Base-by-base conservation (phyloP, 2,888 invertebrate genomes). In the Thereva nobilitata region DNA sequence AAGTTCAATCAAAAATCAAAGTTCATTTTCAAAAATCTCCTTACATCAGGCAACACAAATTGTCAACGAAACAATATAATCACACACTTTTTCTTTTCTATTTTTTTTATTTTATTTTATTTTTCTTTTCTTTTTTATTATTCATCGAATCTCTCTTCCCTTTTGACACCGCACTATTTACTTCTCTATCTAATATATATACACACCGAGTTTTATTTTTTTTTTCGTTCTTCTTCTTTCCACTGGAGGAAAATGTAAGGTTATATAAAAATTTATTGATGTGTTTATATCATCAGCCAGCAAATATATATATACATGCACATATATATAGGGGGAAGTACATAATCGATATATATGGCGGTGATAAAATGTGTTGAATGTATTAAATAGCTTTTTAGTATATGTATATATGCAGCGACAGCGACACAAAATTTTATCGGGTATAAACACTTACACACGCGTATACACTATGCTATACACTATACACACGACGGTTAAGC, bases 301-400 rank as follows among this genome's bases (percentile, higher is more conserved):
- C 3, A 54, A 38, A 54, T 10, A 53, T 64, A 53, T 44, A 10
- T 44, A 9, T 9, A 44, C 8, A 44, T 44, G 44, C 23, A n/a
- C n/a, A 23, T 23, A 23, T 23, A 23, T 23, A 23, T 23, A 23
- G 41, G 50, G 38, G 40, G 23, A 61, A 23, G 61, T 50, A 61
- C 61, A 64, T 54, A 64, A 64, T 64, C 64, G 64, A 64, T 64
- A 64, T 64, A 64, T 45, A 64, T 64, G 64, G 44, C 64, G 64
- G 55, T 64, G 54, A 54, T 64, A 64, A 64, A 54, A 45, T 23
- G 54, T n/a, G 23, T 23, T 23, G 12, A 9, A 9, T 61, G 61
- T 61, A 61, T 61, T 50, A 49, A 61, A 49, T 61, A 41, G 42
- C 42, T 47, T 61, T 50, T 50, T 41, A 50, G 35, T 50, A 61